These are phyloP conservation scores for Gallinago solitaria DNA, from an alignment of 2,797 vertebrate species.

Conservation along the genomic window DNA sequence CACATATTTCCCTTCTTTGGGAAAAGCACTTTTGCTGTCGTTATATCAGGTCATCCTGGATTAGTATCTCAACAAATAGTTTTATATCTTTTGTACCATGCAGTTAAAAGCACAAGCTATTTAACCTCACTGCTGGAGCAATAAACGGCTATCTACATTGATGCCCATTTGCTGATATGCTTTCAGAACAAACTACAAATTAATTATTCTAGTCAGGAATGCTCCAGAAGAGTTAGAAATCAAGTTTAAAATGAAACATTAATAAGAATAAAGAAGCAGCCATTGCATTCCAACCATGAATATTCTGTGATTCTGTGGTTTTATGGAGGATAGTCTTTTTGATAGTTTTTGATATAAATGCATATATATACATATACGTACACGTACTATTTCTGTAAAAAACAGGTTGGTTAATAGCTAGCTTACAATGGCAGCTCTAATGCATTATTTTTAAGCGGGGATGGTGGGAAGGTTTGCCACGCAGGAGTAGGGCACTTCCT, in stretches of 20 bases:
- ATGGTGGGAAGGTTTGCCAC: not conserved
- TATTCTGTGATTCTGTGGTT: not conserved
- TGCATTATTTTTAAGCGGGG: not conserved
- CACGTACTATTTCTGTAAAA: not conserved
- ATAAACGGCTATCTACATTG: constrained; percentile 20
- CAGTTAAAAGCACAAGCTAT: constrained; percentile 29
- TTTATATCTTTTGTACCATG: constrained; percentile 17
- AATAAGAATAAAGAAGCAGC: constrained; percentile 61
- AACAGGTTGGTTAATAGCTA: not conserved
- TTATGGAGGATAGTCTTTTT: constrained; percentile 22
- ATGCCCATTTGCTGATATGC: not conserved
- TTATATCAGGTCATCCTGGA: constrained; percentile 13
- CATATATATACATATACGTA: not conserved
- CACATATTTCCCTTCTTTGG: not conserved
- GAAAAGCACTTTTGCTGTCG: not conserved
- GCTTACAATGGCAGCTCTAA: not conserved
- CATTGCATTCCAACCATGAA: not conserved
- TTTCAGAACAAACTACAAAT: constrained; percentile 48
- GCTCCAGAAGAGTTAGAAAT: constrained; percentile 7
- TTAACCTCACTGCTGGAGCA: constrained; percentile 37
- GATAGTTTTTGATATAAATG: not conserved
- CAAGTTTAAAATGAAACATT: constrained; percentile 64
- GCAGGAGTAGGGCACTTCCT: not conserved
- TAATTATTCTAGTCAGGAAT: not conserved
- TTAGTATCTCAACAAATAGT: constrained; percentile 9